Conservation (phyloP, 37 sponge, comb jelly and placozoan genomes). For the Aplysina aerophoba region DNA sequence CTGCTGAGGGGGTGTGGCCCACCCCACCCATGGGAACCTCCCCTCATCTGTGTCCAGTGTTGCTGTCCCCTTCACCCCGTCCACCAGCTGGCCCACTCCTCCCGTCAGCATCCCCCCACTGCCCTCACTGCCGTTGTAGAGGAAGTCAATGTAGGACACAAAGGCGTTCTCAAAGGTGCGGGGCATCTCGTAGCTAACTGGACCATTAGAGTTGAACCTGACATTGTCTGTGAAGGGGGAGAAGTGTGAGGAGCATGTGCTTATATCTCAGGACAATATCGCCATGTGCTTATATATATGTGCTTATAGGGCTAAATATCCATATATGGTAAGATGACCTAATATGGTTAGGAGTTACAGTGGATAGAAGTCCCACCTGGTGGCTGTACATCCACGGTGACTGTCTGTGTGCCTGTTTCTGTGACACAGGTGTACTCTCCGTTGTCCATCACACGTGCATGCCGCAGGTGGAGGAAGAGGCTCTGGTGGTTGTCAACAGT, state of each 20-base stretch:
- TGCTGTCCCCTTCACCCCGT: not conserved
- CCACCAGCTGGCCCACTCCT: constrained; percentile 10
- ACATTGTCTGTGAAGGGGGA: not conserved
- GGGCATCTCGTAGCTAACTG: constrained; percentile 15
- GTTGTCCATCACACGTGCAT: constrained; percentile 7
- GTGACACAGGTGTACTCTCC: constrained; percentile 12
- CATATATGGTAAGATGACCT: too few relatives aligned
- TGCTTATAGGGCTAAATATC: too few relatives aligned
- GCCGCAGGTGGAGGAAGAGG: not conserved
- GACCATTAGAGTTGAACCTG: not conserved
- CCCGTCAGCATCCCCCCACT: not conserved
- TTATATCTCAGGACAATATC: too few relatives aligned
- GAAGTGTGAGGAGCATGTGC: not conserved
- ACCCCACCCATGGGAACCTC: constrained; percentile 21
- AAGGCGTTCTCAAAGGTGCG: not conserved
- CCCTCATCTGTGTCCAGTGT: not conserved
- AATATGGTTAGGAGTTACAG: too few relatives aligned
- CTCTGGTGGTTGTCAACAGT: not conserved
- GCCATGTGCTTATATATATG: too few relatives aligned
- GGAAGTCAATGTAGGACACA: constrained; percentile 3
- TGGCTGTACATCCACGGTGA: not conserved
- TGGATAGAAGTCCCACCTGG: not conserved
- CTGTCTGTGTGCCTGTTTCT: not conserved
- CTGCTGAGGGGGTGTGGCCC: not conserved
- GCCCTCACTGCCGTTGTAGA: not conserved